These are phyloP conservation scores for Coregonus clupeaformis DNA, from an alignment of 2,113 vertebrate genomes.

Conservation along the genomic window DNA sequence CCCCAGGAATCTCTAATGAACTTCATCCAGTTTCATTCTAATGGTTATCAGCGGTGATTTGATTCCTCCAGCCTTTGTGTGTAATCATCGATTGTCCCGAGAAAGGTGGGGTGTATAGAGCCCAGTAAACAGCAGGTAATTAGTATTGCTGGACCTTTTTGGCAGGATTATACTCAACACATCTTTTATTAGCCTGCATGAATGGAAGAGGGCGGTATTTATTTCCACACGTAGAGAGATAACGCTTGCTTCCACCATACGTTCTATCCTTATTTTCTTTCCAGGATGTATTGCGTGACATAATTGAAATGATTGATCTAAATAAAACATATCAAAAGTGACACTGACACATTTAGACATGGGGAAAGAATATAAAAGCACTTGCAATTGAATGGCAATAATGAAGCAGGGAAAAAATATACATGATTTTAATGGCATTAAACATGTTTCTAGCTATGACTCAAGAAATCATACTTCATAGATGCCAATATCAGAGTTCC, in stretches of 20 bases:
- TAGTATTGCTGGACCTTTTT: conserved; percentile 73
- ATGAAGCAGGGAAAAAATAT: too few species aligned
- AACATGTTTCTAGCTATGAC: background rate
- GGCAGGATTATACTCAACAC: conserved; percentile 66
- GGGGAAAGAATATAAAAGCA: too few species aligned
- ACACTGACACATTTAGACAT: background rate
- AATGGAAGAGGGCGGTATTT: conserved; percentile 23
- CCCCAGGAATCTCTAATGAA: conserved; percentile 72
- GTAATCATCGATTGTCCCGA: conserved; percentile 76
- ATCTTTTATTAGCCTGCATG: conserved; percentile 68
- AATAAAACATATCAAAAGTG: background rate
- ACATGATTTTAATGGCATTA: too few species aligned
- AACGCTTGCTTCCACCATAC: conserved; percentile 38
- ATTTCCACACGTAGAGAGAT: conserved; percentile 43
- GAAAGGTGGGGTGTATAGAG: conserved; percentile 67
- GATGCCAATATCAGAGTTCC: background rate
- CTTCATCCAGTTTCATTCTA: conserved; percentile 71
- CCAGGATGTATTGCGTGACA: background rate
- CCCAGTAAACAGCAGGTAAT: conserved; percentile 75
- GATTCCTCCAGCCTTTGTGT: conserved; percentile 67
- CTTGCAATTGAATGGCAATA: too few species aligned
- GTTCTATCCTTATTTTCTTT: conserved; percentile 20
- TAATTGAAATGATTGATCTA: too few species aligned
- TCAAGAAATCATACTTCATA: background rate
- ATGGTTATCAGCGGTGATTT: conserved; percentile 71